Evolutionary conservation across 2,888 invertebrate genomes (phyloP).

Genomic region (Drosophila setosimentum): DNA sequence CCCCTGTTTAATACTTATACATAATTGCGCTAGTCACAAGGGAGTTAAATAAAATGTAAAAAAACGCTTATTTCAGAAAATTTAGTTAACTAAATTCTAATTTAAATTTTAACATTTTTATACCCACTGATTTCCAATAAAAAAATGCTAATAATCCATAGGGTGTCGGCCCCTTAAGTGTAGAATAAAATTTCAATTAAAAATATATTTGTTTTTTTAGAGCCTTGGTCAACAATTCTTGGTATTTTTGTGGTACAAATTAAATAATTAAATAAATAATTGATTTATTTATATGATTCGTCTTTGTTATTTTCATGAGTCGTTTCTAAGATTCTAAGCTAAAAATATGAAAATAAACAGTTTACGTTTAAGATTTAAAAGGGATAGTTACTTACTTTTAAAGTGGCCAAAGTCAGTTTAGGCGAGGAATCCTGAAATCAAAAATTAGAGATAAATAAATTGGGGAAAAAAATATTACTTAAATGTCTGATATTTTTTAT

Average conservation of each 20-base stretch:
- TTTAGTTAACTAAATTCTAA: neutral
- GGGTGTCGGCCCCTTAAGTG: neutral
- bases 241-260: no score
- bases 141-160: neutral
- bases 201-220: neutral
- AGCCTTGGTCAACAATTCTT: neutral
- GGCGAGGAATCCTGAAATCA: slow-evolving; percentile 90
- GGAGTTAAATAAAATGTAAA: neutral
- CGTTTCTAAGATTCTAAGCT: neutral
- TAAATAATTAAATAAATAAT: neutral
- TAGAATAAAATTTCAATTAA: neutral
- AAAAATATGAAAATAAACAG: neutral
- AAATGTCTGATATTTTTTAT: neutral
- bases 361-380: neutral
- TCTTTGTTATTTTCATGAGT: neutral
- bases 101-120: no score
- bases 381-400: slow-evolving; percentile 88
- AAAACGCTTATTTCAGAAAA: neutral
- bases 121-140: neutral
- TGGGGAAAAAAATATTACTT: neutral
- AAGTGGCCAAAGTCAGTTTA: slow-evolving; percentile 91
- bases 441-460: neutral
- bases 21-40: neutral
- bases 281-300: neutral
- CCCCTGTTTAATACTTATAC: neutral